These are phyloP conservation scores for Nothoprocta pentlandii DNA, from an alignment of 2,113 vertebrate species.

Conservation along the genomic window DNA sequence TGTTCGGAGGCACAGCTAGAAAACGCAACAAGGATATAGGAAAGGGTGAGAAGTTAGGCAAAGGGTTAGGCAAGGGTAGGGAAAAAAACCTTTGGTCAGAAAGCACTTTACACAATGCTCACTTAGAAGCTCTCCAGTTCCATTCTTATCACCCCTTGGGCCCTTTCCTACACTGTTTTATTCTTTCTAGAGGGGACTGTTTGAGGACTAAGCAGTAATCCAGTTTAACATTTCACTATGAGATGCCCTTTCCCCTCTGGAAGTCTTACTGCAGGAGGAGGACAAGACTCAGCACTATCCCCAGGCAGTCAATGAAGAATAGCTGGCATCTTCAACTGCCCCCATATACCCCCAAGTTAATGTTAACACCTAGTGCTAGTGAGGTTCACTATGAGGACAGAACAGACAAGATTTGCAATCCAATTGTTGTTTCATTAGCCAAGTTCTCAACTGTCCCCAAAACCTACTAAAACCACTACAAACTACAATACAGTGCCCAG, in stretches of 20 bases:
- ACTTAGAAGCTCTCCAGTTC: not conserved
- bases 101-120: not conserved
- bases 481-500: slow-evolving; percentile 24
- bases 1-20: slow-evolving; percentile 87
- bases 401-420: not conserved
- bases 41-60: not conserved
- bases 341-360: slow-evolving; percentile 20
- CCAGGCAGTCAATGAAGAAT: slow-evolving; percentile 5
- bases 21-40: slow-evolving; percentile 37
- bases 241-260: slow-evolving; percentile 21
- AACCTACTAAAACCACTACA: not conserved
- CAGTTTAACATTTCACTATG: not conserved
- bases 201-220: not conserved
- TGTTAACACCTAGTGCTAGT: slow-evolving; percentile 3
- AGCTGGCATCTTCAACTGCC: slow-evolving; percentile 32
- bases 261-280: not conserved
- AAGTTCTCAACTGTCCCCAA: slow-evolving; percentile 4
- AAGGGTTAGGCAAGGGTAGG: slow-evolving; percentile 32
- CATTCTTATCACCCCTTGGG: not conserved
- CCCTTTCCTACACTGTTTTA: slow-evolving; percentile 23
- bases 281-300: slow-evolving; percentile 9
- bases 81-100: slow-evolving; percentile 41
- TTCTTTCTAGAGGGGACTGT: slow-evolving; percentile 5
- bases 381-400: not conserved
- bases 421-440: not conserved